Percentiles rank a stretch among this genome's conserved stretches.
Conservation (phyloP, 1,140 invertebrate species). For the Araneus ventricosus region DNA sequence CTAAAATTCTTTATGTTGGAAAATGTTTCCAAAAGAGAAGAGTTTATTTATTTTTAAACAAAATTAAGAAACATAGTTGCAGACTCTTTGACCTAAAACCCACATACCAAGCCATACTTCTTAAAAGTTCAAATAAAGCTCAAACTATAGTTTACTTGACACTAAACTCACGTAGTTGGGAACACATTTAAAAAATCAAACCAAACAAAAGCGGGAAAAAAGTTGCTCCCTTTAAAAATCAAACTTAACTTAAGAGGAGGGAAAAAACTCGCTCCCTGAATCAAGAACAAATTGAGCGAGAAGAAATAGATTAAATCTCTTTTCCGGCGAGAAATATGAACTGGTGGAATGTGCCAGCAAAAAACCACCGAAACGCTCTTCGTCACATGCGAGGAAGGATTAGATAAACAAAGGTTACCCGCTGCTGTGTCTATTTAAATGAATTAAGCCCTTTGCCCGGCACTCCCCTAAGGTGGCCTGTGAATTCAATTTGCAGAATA, state of each 20-base stretch:
- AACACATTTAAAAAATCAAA: too few species aligned
- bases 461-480: slow-evolving; percentile 52
- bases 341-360: background rate
- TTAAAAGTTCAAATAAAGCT: too few species aligned
- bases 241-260: background rate
- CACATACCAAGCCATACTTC: too few species aligned
- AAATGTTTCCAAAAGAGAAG: too few species aligned
- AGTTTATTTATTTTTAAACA: too few species aligned
- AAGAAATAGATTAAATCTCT: slow-evolving; percentile 15
- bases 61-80: too few species aligned
- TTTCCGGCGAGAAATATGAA: background rate
- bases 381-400: slow-evolving; percentile 28
- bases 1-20: too few species aligned
- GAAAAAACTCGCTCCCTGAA: background rate
- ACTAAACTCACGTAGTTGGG: too few species aligned
- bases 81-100: too few species aligned
- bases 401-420: slow-evolving; percentile 66
- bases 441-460: slow-evolving; percentile 64
- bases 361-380: background rate
- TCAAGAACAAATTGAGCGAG: background rate
- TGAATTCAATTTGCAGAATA: slow-evolving; percentile 70
- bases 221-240: background rate
- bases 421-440: slow-evolving; percentile 62
- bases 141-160: too few species aligned
- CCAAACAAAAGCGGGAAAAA: too few species aligned